A percentile compares a stretch with the other conserved stretches of the same genome.
These are phyloP conservation scores for Eupithecia exiguata DNA, from an alignment of 2,888 invertebrate species.

Conservation along the genomic window DNA sequence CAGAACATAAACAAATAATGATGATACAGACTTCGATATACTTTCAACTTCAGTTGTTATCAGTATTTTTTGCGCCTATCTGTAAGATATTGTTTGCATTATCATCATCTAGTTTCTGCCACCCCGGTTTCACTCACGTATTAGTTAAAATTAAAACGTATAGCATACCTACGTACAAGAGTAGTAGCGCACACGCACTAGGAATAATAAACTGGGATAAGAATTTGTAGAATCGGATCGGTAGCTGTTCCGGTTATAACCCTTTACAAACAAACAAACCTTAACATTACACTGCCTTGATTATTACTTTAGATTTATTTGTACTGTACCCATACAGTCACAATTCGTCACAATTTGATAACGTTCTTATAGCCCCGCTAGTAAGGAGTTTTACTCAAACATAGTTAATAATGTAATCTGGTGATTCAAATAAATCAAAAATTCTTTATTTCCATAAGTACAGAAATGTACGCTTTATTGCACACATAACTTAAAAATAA, in stretches of 20 bases:
- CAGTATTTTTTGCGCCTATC: neutral
- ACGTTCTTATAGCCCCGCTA: neutral
- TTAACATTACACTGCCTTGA: neutral
- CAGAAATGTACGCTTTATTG: too few species aligned
- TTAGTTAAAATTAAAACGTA: neutral
- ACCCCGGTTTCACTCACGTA: neutral
- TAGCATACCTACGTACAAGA: neutral
- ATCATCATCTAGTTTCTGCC: neutral
- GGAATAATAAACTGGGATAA: neutral
- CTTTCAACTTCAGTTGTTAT: neutral
- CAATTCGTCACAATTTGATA: neutral
- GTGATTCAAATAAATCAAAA: too few species aligned
- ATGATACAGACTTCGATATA: neutral
- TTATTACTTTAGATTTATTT: neutral
- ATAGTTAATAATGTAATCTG: too few species aligned
- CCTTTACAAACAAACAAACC: neutral
- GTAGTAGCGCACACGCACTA: too few species aligned
- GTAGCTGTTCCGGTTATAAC: neutral
- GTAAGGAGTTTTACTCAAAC: neutral
- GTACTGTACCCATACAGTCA: neutral
- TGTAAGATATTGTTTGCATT: neutral
- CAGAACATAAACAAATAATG: slow-evolving; percentile 3
- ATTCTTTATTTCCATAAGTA: too few species aligned
- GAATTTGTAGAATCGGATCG: too few species aligned
- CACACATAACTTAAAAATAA: too few species aligned